Evolutionary conservation across 2,888 invertebrate species (phyloP), one percentile per base, ranked within the genome.

Genomic region (Philereme vetulata): DNA sequence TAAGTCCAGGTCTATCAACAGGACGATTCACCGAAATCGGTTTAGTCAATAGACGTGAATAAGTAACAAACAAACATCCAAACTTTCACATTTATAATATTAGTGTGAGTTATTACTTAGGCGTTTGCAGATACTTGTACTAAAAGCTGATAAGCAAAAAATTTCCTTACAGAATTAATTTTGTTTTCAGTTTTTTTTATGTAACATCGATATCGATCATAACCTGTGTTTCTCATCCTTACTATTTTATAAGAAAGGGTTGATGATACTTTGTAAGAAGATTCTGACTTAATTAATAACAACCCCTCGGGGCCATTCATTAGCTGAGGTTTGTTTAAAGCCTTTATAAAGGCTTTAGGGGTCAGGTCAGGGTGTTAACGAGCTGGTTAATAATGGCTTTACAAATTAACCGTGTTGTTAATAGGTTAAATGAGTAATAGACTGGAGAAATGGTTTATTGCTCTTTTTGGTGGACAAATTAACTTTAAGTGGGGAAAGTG

Each of bases 201-300:
- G 7, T 7, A 36, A 44, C 6, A 53, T 56, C 52, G 46, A 58
- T 45, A 51, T 45, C 36, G 33, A 10, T n/a, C n/a, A 70, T 7
- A n/a, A 10, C 10, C 10, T 40, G 4, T 5, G 9, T 45, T 54
- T 55, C 61, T 48, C 66, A 65, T 62, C 62, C 36, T 67, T 66
- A 56, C 67, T 71, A 75, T 80, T 78, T 78, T 81, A 80, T 77
- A 82, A 85, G 75, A 74, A 82, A 87, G 90, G 90, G 90, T 87
- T 88, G 87, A 84, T 86, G 85, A 87, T 90, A 88, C 85, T 85
- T 90, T 88, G 87, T 81, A 82, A 90, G 90, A 82, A 82, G 85
- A 86, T 85, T 83, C 84, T 78, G 76, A 74, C 80, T 84, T 89
- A 89, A 90, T 91, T 91, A 91, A 91, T 86, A 83, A 81, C 81